These are phyloP conservation scores for Hybos culiciformis DNA, from an alignment of 2,888 invertebrate genomes.

Conservation along the genomic window DNA sequence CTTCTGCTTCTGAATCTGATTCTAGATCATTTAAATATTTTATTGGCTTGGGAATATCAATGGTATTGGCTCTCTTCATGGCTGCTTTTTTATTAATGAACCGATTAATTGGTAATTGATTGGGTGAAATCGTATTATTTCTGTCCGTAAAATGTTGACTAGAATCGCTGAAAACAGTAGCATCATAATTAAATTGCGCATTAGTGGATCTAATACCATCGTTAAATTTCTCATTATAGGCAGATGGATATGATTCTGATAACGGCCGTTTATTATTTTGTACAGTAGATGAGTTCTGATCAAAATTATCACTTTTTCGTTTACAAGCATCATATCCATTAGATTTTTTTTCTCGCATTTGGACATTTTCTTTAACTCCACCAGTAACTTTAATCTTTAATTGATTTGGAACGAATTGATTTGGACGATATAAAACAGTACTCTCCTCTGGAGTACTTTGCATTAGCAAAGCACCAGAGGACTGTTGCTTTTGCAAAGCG, in stretches of 20 bases:
- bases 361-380: constrained; percentile 10
- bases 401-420: constrained; percentile 28
- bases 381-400: constrained; percentile 14
- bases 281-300: constrained; percentile 5
- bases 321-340: constrained; percentile 12
- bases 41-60: constrained; percentile 65
- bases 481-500: constrained; percentile 36
- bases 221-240: constrained; percentile 8
- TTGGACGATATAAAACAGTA: constrained; percentile 23
- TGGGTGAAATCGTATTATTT: constrained; percentile 23
- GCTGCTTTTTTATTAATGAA: constrained; percentile 50
- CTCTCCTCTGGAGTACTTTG: background rate
- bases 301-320: constrained; percentile 17
- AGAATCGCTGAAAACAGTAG: background rate
- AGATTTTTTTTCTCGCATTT: constrained; percentile 16
- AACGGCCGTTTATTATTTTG: constrained; percentile 14
- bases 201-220: constrained; percentile 12
- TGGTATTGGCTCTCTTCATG: constrained; percentile 80
- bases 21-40: constrained; percentile 38
- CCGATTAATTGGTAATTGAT: constrained; percentile 21
- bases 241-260: constrained; percentile 20
- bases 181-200: background rate
- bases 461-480: constrained; percentile 30
- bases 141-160: background rate
- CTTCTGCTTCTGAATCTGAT: constrained; percentile 33